Conservation (phyloP, 2,888 invertebrate species). For the Proisotoma minuta region DNA sequence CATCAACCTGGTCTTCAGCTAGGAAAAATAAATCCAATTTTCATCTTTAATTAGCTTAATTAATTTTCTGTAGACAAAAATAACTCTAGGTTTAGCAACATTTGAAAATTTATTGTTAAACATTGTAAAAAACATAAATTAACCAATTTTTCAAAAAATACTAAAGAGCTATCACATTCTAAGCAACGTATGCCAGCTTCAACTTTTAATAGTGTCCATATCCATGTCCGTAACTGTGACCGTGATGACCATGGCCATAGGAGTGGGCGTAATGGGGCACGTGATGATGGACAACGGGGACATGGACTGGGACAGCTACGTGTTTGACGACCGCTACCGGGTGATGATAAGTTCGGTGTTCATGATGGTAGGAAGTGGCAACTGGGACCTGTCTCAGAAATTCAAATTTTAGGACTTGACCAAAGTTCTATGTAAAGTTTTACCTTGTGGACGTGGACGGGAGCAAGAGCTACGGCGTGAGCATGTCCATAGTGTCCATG, state of each 20-base stretch:
- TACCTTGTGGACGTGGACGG: constrained; percentile 38
- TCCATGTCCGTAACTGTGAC: constrained; percentile 31
- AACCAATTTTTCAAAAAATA: too few relatives aligned
- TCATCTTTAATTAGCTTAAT: too few relatives aligned
- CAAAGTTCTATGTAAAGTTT: constrained; percentile 31
- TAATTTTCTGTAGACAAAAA: too few relatives aligned
- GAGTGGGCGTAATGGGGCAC: constrained; percentile 11
- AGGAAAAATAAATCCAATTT: too few relatives aligned
- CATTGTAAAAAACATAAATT: too few relatives aligned
- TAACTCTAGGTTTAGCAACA: too few relatives aligned
- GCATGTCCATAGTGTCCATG: constrained; percentile 25
- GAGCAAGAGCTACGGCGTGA: constrained; percentile 28
- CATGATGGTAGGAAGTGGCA: constrained; percentile 45
- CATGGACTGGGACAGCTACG: constrained; percentile 40
- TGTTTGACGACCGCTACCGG: constrained; percentile 43
- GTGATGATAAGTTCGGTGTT: constrained; percentile 45
- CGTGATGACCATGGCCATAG: constrained; percentile 18
- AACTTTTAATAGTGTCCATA: constrained; percentile 32
- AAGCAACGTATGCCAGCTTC: too few relatives aligned
- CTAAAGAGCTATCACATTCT: too few relatives aligned
- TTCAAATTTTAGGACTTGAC: background rate
- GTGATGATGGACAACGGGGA: constrained; percentile 31
- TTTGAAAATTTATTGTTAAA: too few relatives aligned
- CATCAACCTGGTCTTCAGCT: too few relatives aligned
- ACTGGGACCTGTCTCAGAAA: constrained; percentile 36